Conservation (phyloP, 2,888 invertebrate genomes). For the Sinohyriopsis cumingii region DNA sequence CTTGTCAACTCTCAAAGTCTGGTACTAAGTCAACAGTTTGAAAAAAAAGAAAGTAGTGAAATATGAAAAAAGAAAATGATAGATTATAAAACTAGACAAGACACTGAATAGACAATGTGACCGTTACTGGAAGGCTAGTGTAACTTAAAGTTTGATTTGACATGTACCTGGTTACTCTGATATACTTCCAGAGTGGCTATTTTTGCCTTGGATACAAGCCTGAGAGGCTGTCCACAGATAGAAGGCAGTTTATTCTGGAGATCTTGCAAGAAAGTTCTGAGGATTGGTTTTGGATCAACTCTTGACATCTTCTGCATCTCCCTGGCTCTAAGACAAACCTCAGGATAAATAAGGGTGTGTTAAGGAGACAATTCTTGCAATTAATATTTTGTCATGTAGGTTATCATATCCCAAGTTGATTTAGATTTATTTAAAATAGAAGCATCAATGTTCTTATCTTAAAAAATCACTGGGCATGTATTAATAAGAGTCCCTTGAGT, state of each 20-base stretch:
- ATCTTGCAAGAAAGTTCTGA: constrained; percentile 59
- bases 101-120: neutral
- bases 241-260: constrained; percentile 54
- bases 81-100: too few relatives aligned
- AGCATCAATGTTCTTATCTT: neutral
- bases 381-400: neutral
- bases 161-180: constrained; percentile 21
- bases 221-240: constrained; percentile 59
- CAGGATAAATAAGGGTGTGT: constrained; percentile 51
- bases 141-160: neutral
- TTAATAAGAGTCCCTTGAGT: neutral
- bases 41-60: too few relatives aligned
- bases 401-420: too few relatives aligned
- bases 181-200: constrained; percentile 36
- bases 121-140: neutral
- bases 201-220: constrained; percentile 51
- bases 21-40: too few relatives aligned
- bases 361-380: constrained; percentile 16
- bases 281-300: constrained; percentile 58
- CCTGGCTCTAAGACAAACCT: constrained; percentile 54
- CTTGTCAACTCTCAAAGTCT: too few relatives aligned
- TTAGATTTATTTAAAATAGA: neutral
- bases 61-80: too few relatives aligned
- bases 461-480: neutral
- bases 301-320: constrained; percentile 51